phyloP scores from a whole-genome alignment of 2,113 vertebrate species.

The Thunnus maccoyii region DNA sequence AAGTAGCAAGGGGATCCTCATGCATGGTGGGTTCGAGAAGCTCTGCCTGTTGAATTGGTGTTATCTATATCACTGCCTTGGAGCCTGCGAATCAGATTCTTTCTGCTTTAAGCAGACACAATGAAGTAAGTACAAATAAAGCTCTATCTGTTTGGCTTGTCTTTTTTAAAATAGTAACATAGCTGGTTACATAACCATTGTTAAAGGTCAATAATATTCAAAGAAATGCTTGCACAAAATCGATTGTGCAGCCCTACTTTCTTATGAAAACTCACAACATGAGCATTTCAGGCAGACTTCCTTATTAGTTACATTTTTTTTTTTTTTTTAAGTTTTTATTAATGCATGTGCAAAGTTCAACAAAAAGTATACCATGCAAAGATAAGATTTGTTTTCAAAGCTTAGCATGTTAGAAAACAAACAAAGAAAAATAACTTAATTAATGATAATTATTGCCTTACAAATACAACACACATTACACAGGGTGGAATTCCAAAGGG shows the following conservation, averaged over 20 bases:
- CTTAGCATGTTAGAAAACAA: not conserved
- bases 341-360: not conserved
- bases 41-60: too few relatives aligned
- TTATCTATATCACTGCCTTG: too few relatives aligned
- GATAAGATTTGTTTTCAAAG: not conserved
- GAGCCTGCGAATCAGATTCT: not conserved
- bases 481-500: conserved; percentile 58
- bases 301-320: too few relatives aligned
- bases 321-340: not conserved
- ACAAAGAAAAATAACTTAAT: conserved; percentile 2
- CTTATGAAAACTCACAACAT: too few relatives aligned
- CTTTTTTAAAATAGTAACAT: not conserved
- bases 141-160: too few relatives aligned
- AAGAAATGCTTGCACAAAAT: not conserved
- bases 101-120: not conserved
- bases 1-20: too few relatives aligned
- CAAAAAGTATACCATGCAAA: not conserved
- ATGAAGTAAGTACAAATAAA: not conserved
- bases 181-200: not conserved
- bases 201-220: not conserved
- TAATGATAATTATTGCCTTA: conserved; percentile 29
- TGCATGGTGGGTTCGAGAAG: too few relatives aligned
- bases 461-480: conserved; percentile 56
- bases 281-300: too few relatives aligned
- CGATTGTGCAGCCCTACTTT: not conserved